Evolutionary conservation across 2,888 invertebrate genomes (phyloP), one percentile per base, ranked within the genome.

Genomic region (Hyposoter didymator): DNA sequence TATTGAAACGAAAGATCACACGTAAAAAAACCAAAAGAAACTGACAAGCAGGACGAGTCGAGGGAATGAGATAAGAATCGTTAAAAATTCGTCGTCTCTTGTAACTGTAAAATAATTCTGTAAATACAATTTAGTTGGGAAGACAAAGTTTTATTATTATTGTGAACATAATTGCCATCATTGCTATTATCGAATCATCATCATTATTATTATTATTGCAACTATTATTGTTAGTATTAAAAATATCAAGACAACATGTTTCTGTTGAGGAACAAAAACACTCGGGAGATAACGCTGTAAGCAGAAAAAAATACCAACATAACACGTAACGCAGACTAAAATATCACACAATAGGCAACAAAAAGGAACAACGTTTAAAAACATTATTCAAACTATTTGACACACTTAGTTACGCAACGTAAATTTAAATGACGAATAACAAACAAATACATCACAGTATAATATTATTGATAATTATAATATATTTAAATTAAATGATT

Each of bases 51-150:
- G 52, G 59, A 66, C 19, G 52, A 66, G 66, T 69, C 43, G 72
- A 52, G 55, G 64, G 69, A 39, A 67, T 14, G 45, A 70, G 52
- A 55, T 7, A 39, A 43, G 43, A 67, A 22, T 74, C 78, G 72
- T 17, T 62, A 52, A 73, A 39, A 52, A 79, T 67, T 78, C 84
- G 80, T 73, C 80, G 83, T 70, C 82, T 80, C 85, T 64, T 87
- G 81, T 84, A 82, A 75, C 55, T 91, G 91, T 90, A 92, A 69
- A 86, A 92, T 92, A 91, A 88, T 88, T 89, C 86, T 93, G 92
- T 93, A 93, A 90, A 92, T 92, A 92, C 86, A 90, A 89, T 88
- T 88, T 92, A 91, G 90, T 89, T 89, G 89, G 88, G 84, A 89
- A 89, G 87, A 64, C 72, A 79, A 79, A 62, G 84, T 89, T 90